These are phyloP conservation scores for Hirtodrosophila duncani DNA, from an alignment of 2,888 invertebrate species.

Conservation along the genomic window DNA sequence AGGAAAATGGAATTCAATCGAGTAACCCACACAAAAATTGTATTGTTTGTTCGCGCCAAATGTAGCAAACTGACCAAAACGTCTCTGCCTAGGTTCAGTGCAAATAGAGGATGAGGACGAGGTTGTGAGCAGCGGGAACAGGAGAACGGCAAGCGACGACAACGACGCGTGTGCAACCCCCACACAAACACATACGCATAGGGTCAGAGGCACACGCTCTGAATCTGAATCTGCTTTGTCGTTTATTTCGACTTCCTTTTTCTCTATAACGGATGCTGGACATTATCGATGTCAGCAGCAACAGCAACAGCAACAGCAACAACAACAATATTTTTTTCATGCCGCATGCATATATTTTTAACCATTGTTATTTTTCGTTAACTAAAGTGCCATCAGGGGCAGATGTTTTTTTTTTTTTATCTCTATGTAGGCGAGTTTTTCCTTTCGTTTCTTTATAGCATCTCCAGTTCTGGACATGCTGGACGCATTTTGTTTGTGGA, in stretches of 20 bases:
- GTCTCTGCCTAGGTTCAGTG: constrained; percentile 44
- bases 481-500: constrained; percentile 30
- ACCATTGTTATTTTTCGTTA: constrained; percentile 69
- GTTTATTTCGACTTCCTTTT: constrained; percentile 67
- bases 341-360: constrained; percentile 63
- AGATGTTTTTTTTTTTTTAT: constrained; percentile 71
- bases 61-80: constrained; percentile 64
- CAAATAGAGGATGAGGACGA: constrained; percentile 45
- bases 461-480: constrained; percentile 34
- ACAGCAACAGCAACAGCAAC: constrained; percentile 20
- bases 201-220: constrained; percentile 56
- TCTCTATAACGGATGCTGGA: constrained; percentile 68
- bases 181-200: constrained; percentile 28
- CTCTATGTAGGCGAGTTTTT: constrained; percentile 38
- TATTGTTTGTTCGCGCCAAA: constrained; percentile 61
- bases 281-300: constrained; percentile 62
- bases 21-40: constrained; percentile 48
- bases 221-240: too few relatives aligned
- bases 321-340: constrained; percentile 28
- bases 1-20: constrained; percentile 50
- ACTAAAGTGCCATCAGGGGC: constrained; percentile 76
- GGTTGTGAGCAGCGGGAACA: constrained; percentile 18
- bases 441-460: constrained; percentile 26
- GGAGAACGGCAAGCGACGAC: constrained; percentile 27
- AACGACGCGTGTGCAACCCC: constrained; percentile 57